Conservation (phyloP, 2,113 vertebrate species). For the Ctenodactylus gundi region DNA sequence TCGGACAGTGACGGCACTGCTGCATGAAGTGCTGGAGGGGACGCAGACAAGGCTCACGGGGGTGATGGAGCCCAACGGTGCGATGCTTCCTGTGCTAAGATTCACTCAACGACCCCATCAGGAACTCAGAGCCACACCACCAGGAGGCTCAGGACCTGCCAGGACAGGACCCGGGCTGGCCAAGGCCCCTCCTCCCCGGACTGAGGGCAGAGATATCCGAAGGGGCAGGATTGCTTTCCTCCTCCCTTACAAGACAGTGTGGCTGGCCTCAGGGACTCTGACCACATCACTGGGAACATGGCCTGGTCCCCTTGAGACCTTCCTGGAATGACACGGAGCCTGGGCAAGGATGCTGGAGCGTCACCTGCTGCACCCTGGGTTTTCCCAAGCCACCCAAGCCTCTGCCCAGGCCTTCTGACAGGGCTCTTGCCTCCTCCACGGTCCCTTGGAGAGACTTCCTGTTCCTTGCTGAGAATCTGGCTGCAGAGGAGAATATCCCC, state of each 20-base stretch:
- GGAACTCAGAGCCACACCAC: too few species aligned
- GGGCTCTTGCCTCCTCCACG: too few species aligned
- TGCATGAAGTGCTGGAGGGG: accelerated
- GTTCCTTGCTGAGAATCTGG: too few species aligned
- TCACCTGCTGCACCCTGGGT: not conserved
- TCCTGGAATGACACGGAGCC: too few species aligned
- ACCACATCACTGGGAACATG: accelerated
- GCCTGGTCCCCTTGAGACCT: not conserved
- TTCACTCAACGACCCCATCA: too few species aligned
- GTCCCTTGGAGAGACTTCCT: too few species aligned
- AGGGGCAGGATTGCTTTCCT: not conserved
- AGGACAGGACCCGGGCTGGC: accelerated
- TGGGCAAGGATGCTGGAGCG: not conserved
- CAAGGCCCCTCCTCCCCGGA: not conserved
- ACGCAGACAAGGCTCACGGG: too few species aligned
- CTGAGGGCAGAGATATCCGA: not conserved
- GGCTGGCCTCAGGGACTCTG: accelerated
- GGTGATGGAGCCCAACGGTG: too few species aligned
- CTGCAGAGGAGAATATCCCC: too few species aligned
- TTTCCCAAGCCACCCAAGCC: not conserved
- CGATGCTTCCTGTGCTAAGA: not conserved
- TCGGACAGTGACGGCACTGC: not conserved
- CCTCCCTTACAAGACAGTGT: not conserved
- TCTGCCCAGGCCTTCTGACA: too few species aligned
- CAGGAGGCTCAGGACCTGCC: accelerated